These are phyloP conservation scores for Platygyra sinensis DNA, from an alignment of 64 coral and sea anemone genomes.

Conservation along the genomic window DNA sequence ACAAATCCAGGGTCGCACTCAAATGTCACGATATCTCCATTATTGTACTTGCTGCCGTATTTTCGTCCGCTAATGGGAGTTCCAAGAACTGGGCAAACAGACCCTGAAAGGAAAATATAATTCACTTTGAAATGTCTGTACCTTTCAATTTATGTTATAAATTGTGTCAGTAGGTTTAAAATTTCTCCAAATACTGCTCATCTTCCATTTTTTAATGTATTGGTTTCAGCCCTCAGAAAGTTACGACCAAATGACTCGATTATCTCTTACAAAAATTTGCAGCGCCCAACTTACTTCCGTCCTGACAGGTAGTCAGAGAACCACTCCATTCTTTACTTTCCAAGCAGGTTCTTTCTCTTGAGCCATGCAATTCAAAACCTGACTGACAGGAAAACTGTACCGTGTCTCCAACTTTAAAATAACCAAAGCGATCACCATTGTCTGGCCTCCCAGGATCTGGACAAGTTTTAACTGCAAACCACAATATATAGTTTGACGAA, in stretches of 20 bases:
- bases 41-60: conserved; percentile 67
- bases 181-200: too few species aligned
- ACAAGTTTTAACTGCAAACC: conserved; percentile 30
- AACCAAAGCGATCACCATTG: conserved; percentile 59
- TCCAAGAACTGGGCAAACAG: conserved; percentile 71
- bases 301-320: conserved; percentile 44
- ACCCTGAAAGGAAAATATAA: conserved; percentile 33
- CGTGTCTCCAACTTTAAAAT: conserved; percentile 41
- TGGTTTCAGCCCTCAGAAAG: too few species aligned
- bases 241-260: neutral
- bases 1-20: conserved; percentile 65
- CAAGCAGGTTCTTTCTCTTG: conserved; percentile 45
- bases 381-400: conserved; percentile 64
- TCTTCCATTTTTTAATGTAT: too few species aligned
- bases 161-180: neutral
- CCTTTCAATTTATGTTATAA: neutral
- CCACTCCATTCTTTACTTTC: conserved; percentile 70
- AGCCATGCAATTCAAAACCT: conserved; percentile 67
- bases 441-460: conserved; percentile 77
- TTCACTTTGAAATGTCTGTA: too few species aligned
- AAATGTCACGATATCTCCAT: conserved; percentile 59
- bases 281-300: conserved; percentile 49
- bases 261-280: too few species aligned
- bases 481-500: neutral
- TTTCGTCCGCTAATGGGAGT: conserved; percentile 68